These are phyloP conservation scores for Cloeon dipterum DNA, from an alignment of 2,888 invertebrate genomes.

Conservation along the genomic window DNA sequence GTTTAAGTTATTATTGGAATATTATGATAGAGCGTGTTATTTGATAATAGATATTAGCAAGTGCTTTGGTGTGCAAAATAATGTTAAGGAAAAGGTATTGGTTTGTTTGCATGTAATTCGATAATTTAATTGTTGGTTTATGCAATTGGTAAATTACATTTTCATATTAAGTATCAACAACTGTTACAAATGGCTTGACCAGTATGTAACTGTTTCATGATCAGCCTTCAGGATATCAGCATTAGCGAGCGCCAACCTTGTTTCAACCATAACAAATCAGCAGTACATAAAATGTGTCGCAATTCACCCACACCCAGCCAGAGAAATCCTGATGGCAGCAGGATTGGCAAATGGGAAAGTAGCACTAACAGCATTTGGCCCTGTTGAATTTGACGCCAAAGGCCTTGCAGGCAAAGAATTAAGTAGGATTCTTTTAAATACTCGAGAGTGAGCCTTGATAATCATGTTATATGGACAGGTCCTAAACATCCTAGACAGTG, in stretches of 20 bases:
- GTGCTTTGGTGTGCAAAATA: too few species aligned
- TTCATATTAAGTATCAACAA: background rate
- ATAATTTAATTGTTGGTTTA: too few species aligned
- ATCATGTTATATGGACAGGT: constrained; percentile 26
- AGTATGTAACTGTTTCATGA: constrained; percentile 11
- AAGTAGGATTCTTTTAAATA: constrained; percentile 22
- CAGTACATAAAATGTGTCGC: constrained; percentile 70
- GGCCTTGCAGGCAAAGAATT: constrained; percentile 54
- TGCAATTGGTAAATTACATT: too few species aligned
- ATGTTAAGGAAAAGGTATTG: too few species aligned
- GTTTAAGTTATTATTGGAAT: too few species aligned
- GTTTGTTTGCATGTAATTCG: too few species aligned
- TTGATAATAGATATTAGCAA: too few species aligned
- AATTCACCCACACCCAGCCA: constrained; percentile 51
- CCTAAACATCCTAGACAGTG: constrained; percentile 69
- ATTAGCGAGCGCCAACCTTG: constrained; percentile 37
- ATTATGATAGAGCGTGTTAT: too few species aligned
- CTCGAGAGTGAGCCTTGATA: background rate
- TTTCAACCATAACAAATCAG: constrained; percentile 49
- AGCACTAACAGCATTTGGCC: constrained; percentile 51
- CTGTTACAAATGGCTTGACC: constrained; percentile 6
- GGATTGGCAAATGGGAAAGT: constrained; percentile 81
- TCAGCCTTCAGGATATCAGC: constrained; percentile 45
- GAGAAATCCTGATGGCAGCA: constrained; percentile 58
- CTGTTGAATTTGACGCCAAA: constrained; percentile 37